Base-by-base conservation (phyloP, 2,888 invertebrate genomes). In the Lithodes maja region DNA sequence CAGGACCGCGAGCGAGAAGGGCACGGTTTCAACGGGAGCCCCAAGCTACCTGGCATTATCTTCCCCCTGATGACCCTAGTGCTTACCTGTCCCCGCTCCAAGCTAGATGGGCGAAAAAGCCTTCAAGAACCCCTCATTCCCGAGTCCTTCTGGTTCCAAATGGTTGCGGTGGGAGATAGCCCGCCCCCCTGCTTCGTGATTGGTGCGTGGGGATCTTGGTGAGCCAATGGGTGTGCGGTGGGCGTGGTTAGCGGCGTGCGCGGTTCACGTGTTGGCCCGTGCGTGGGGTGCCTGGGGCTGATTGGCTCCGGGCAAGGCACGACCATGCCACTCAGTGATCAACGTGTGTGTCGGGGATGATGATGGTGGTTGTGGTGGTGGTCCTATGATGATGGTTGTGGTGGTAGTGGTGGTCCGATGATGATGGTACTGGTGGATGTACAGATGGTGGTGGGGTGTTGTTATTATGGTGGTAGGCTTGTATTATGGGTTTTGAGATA, bases 211-310 rank as follows among this genome's bases (percentile, higher is more conserved):
- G 49, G 15, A 71, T 54, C 12, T 12, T 17, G 7, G 33, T 9
- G 5, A 69, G 53, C 87, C 87, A 87, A 83, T 87, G 49, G 52
- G 78, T 49, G 49, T 2, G 3, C 1, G 15, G 79, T 55, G 55
- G 87, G 87, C 83, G 87, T 55, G 61, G 83, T 77, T 52, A 78
- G 2, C 49, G 87, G 83, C 87, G 78, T 83, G 87, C 87, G 87
- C 83, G 75, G 74, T 77, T 83, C 87, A 83, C 87, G 87, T 87
- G 87, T 87, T 87, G 87, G 87, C 87, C 87, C 87, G 87, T 87
- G 87, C 87, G 83, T 83, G 87, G 79, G 53, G 83, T 75, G 83
- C 87, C 87, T 79, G 49, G 50, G 87, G 87, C 79, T 87, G 87
- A 87, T 87, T 87, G 87, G 87, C 87, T 87, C 71, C 71, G 71